These are phyloP conservation scores for Patella pellucida DNA, from an alignment of 2,888 invertebrate species.

Conservation along the genomic window DNA sequence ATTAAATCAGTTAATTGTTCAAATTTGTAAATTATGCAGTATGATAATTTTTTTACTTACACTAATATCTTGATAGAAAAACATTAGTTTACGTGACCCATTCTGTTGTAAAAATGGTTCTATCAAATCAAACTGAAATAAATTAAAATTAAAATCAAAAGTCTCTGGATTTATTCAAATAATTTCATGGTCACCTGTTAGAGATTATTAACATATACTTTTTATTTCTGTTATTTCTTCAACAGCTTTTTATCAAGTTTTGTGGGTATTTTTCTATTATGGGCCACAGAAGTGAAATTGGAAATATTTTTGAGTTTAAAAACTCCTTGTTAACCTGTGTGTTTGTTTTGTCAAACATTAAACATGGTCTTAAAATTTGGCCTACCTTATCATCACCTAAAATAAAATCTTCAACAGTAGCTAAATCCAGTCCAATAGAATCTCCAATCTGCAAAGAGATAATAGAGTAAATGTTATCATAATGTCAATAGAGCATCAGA, in stretches of 20 bases:
- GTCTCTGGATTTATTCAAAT: no score
- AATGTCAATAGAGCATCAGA: background rate
- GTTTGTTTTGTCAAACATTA: background rate
- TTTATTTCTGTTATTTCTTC: no score
- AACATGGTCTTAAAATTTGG: background rate
- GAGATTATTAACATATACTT: no score
- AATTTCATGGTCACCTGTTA: no score
- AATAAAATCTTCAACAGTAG: slow-evolving; percentile 66
- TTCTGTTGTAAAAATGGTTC: slow-evolving; percentile 67
- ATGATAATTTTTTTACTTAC: slow-evolving; percentile 30
- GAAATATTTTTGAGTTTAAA: background rate
- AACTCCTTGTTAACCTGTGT: background rate
- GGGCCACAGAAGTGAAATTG: no score
- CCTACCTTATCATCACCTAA: slow-evolving; percentile 69
- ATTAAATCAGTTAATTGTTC: no score
- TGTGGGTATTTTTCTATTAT: no score
- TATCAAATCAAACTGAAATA: slow-evolving; percentile 68
- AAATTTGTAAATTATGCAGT: background rate
- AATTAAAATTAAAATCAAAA: background rate
- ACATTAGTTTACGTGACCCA: slow-evolving; percentile 69
- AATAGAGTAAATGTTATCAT: background rate
- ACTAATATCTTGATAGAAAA: slow-evolving; percentile 67
- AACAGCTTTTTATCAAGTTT: no score
- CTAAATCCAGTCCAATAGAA: slow-evolving; percentile 62
- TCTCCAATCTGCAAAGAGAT: slow-evolving; percentile 58